A percentile compares a stretch with the other conserved stretches of the same genome.
Evolutionary conservation across 2,113 vertebrate species (phyloP).

Genomic region (Aix galericulata): DNA sequence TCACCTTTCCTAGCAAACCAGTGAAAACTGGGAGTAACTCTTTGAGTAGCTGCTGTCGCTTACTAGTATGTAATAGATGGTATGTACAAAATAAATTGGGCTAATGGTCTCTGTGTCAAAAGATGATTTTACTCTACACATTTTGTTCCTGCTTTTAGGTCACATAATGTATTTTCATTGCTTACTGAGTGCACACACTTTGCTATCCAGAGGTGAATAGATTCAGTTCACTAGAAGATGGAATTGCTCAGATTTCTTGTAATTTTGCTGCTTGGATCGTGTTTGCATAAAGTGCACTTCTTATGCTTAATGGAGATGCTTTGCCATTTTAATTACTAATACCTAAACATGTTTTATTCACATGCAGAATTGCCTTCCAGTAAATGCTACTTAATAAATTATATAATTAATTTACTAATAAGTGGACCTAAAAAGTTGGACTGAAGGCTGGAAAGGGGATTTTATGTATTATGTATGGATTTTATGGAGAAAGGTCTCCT

Average conservation of each 20-base stretch:
- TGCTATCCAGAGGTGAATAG: not conserved
- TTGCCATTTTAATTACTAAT: slow-evolving; percentile 47
- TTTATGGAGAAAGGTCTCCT: not conserved
- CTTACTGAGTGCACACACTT: not conserved
- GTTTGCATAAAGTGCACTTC: slow-evolving; percentile 26
- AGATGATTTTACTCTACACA: not conserved
- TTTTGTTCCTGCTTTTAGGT: not conserved
- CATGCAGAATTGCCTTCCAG: not conserved
- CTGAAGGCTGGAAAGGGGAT: too few relatives aligned
- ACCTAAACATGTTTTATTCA: slow-evolving; percentile 26
- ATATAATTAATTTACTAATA: slow-evolving; percentile 28
- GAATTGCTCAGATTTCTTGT: slow-evolving; percentile 2
- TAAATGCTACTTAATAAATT: slow-evolving; percentile 12
- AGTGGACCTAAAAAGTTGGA: not conserved
- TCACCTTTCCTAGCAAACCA: not conserved
- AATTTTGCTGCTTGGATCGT: slow-evolving; percentile 30
- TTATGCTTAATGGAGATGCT: slow-evolving; percentile 12
- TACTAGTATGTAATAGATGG: fast-evolving
- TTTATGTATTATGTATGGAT: too few relatives aligned
- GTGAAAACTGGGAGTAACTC: not conserved
- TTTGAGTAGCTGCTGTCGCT: not conserved
- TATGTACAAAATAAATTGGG: not conserved
- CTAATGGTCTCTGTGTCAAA: not conserved
- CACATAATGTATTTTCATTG: not conserved
- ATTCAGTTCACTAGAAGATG: slow-evolving; percentile 3